Evolutionary conservation across 2,113 vertebrate genomes (phyloP), one percentile per base, ranked within the genome.

Genomic region (Polyodon spathula): DNA sequence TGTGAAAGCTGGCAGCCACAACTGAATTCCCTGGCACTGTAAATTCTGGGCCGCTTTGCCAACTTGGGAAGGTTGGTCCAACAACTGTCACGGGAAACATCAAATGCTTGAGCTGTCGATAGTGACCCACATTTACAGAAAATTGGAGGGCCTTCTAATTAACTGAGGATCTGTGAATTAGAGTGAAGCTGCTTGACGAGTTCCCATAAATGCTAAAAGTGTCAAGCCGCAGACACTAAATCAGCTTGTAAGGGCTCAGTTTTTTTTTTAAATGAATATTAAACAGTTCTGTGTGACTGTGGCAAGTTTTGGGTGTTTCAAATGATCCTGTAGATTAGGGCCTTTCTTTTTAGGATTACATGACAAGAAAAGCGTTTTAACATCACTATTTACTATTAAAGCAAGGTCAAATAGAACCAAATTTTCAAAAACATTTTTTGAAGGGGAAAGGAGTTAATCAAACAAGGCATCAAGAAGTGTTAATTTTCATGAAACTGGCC

Each of bases 91-190:
- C 71, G 40, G 67, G 69, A 81, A 75, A 77, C 80, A 71, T 88
- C 80, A 73, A 76, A 84, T 82, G 78, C 71, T 50, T 0, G 66
- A 74, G 71, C 81, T 85, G 84, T 85, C 80, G 62, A 85, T 79
- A 81, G 81, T 60, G 54, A 85, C 81, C 80, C 56, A 67, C 78
- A 72, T 86, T 81, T 74, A 71, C 73, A 74, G 82, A 73, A 82
- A 82, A 78, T 84, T 75, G 68, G 69, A 84, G 84, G 71, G 78
- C 80, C 84, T 88, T 85, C 84, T 88, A 86, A 88, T 89, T 89
- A 88, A 81, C 71, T 59, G 72, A 80, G 81, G 77, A 84, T 80
- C 75, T 82, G 78, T 78, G 81, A 87, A 85, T 81, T 75, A 84
- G 80, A 88, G 76, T 48, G 57, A 70, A 78, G 69, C 76, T 37